Conservation (phyloP, 2,888 invertebrate species). For the Drosophila prolongata region DNA sequence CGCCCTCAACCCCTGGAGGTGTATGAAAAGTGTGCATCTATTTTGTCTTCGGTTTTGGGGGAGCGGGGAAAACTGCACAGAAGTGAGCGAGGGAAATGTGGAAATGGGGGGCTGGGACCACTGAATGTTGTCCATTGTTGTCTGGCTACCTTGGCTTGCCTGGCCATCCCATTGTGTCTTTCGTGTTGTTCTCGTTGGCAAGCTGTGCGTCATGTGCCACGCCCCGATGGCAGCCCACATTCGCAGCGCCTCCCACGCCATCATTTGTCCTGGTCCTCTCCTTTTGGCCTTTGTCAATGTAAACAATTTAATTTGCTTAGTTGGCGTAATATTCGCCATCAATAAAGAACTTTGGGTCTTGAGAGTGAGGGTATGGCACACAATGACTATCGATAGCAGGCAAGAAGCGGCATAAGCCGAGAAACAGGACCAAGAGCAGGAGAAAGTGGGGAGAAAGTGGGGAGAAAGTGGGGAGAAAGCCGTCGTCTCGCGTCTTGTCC, state of each 20-base stretch:
- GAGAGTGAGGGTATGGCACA: slow-evolving; percentile 37
- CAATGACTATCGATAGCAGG: slow-evolving; percentile 70
- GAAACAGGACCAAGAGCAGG: background rate
- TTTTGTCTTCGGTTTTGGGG: slow-evolving; percentile 40
- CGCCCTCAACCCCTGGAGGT: slow-evolving; percentile 1
- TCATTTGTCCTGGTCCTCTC: slow-evolving; percentile 33
- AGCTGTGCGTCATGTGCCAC: slow-evolving; percentile 43
- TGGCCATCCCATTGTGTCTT: background rate
- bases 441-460: background rate
- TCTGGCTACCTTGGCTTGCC: slow-evolving; percentile 57
- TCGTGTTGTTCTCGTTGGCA: slow-evolving; percentile 11
- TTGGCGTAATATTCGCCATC: slow-evolving; percentile 78
- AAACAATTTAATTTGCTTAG: slow-evolving; percentile 80
- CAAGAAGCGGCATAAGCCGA: slow-evolving; percentile 20
- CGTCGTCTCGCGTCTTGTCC: slow-evolving; percentile 17
- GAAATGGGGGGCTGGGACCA: slow-evolving; percentile 6
- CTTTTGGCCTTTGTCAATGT: slow-evolving; percentile 58
- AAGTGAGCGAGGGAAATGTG: background rate
- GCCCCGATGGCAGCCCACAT: slow-evolving; percentile 6
- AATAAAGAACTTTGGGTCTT: slow-evolving; percentile 60
- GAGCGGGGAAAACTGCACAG: background rate
- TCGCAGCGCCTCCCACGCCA: slow-evolving; percentile 13
- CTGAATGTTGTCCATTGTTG: slow-evolving; percentile 58
- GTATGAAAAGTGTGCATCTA: slow-evolving; percentile 55
- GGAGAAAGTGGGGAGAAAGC: background rate